phyloP scores from a whole-genome alignment of 2,797 vertebrate genomes.

The Neolamprologus multifasciatus region DNA sequence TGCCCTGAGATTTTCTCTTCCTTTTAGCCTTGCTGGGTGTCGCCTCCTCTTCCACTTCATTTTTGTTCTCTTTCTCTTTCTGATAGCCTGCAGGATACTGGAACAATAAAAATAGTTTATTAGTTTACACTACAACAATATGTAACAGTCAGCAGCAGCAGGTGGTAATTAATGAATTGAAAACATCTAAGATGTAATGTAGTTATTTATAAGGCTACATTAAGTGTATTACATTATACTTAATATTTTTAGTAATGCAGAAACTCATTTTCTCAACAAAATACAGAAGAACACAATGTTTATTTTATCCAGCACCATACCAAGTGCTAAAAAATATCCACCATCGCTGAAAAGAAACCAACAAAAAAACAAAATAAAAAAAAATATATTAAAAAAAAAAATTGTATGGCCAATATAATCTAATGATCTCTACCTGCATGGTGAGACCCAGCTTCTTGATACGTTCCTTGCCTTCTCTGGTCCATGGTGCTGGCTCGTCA shows the following conservation, averaged over 20 bases:
- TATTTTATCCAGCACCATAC: background rate
- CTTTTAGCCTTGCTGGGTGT: slow-evolving; percentile 81
- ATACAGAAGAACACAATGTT: background rate
- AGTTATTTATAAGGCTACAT: background rate
- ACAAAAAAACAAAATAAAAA: rapidly evolving
- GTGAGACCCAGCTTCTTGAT: slow-evolving; percentile 89
- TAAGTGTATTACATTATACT: background rate
- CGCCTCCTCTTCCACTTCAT: slow-evolving; percentile 63
- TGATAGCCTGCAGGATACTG: slow-evolving; percentile 97
- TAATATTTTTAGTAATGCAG: background rate
- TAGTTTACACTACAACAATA: background rate
- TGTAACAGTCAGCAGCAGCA: background rate
- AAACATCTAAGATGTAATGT: background rate
- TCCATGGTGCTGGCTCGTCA: slow-evolving; percentile 92
- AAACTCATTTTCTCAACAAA: background rate
- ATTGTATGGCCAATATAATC: background rate
- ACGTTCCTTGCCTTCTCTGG: slow-evolving; percentile 91
- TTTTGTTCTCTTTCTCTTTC: slow-evolving; percentile 88
- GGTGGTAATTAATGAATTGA: background rate
- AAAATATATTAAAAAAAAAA: rapidly evolving
- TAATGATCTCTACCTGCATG: slow-evolving; percentile 82
- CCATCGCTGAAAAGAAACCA: background rate
- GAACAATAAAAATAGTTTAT: background rate
- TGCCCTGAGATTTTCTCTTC: slow-evolving; percentile 77
- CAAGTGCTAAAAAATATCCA: background rate